Conservation (phyloP, 2,113 vertebrate species). For the Stictonetta naevosa region DNA sequence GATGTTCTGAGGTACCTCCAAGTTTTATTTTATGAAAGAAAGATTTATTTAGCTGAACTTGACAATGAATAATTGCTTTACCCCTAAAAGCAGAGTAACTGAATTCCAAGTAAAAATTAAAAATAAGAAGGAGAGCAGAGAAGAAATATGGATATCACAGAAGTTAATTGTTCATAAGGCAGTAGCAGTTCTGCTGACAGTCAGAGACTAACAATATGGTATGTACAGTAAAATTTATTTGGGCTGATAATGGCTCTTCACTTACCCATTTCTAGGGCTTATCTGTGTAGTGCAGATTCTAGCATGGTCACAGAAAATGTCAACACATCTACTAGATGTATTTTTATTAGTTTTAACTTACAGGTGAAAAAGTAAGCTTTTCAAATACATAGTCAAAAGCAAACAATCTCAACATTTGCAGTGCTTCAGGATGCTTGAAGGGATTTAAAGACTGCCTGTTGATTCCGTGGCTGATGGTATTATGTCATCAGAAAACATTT, state of each 20-base stretch:
- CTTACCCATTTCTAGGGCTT: neutral
- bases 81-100: neutral
- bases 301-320: neutral
- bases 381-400: neutral
- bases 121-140: neutral
- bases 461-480: neutral
- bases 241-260: neutral
- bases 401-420: neutral
- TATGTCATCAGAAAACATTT: neutral
- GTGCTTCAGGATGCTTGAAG: neutral
- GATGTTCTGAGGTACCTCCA: neutral
- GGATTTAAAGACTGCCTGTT: neutral
- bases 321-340: neutral
- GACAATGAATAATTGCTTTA: neutral
- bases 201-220: neutral
- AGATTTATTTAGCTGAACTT: neutral
- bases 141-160: neutral
- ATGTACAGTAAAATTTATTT: neutral
- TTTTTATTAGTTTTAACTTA: neutral
- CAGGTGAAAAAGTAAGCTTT: neutral
- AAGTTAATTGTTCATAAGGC: neutral
- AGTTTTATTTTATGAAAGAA: neutral
- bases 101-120: neutral
- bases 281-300: neutral
- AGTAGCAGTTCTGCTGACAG: neutral